Evolutionary conservation across 2,888 invertebrate species (phyloP).

Genomic region (Drosophila yooni): DNA sequence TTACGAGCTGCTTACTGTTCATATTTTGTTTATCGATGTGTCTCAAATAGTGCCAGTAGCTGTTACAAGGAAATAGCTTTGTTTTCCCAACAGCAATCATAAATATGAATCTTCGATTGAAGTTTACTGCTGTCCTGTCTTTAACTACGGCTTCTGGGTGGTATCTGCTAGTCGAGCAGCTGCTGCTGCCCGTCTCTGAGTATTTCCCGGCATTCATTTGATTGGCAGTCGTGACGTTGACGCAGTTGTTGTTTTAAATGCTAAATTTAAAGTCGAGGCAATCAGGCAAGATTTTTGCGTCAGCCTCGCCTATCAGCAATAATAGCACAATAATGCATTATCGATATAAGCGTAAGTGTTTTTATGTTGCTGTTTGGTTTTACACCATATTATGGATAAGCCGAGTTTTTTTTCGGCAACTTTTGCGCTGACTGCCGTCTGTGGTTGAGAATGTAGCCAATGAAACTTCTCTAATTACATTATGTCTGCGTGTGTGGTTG

Average conservation of each 20-base stretch:
- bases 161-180: neutral
- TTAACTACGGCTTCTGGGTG: neutral
- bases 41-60: neutral
- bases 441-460: slow-evolving; percentile 28
- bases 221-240: neutral
- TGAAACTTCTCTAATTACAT: slow-evolving; percentile 65
- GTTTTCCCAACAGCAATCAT: neutral
- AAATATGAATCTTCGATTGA: neutral
- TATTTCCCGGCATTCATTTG: neutral
- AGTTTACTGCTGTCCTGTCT: slow-evolving; percentile 1
- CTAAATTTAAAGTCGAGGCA: neutral
- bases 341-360: neutral
- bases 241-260: neutral
- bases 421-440: slow-evolving; percentile 18
- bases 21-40: neutral
- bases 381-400: neutral
- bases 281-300: neutral
- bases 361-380: neutral
- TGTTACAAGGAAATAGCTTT: too few species aligned
- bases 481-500: slow-evolving; percentile 48
- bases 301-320: neutral
- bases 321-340: neutral
- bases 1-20: neutral
- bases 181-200: neutral
- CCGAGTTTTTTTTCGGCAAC: neutral